Conservation (phyloP, 2,797 vertebrate genomes). For the Zenarchopterus dispar region DNA sequence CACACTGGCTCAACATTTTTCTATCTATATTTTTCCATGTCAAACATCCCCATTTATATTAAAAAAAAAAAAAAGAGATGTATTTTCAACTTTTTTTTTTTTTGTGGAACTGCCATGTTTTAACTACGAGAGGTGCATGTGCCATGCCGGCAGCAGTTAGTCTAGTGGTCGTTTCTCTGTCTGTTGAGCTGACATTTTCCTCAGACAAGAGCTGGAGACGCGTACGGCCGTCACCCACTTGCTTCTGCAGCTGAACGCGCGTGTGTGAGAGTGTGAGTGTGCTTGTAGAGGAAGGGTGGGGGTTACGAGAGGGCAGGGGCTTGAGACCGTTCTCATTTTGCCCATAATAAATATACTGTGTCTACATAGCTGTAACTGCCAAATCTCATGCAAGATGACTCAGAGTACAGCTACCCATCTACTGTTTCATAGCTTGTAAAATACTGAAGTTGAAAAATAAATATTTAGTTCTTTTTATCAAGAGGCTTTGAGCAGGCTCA, state of each 20-base stretch:
- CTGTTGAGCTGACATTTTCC: conserved; percentile 57
- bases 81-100: conserved; percentile 70
- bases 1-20: conserved; percentile 73
- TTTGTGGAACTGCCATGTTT: conserved; percentile 68
- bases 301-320: conserved; percentile 47
- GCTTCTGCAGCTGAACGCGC: conserved; percentile 65
- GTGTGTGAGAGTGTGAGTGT: conserved; percentile 16
- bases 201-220: conserved; percentile 74
- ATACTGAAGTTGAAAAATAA: conserved; percentile 83
- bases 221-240: conserved; percentile 69
- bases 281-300: conserved; percentile 17
- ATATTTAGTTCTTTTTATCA: conserved; percentile 87
- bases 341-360: conserved; percentile 81
- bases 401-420: conserved; percentile 82
- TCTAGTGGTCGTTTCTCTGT: conserved; percentile 67
- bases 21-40: conserved; percentile 78
- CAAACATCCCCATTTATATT: conserved; percentile 66
- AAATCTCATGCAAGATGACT: conserved; percentile 80
- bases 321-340: conserved; percentile 62
- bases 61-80: conserved; percentile 40
- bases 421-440: conserved; percentile 87
- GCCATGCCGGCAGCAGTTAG: conserved; percentile 66
- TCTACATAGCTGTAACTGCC: conserved; percentile 88
- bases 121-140: conserved; percentile 64
- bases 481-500: conserved; percentile 96